A percentile compares a stretch with the other conserved stretches of the same genome.
These are phyloP conservation scores for western clawed frog (Xenopus tropicalis) DNA, from an alignment of 2,113 vertebrate genomes.

Conservation along the genomic window DNA sequence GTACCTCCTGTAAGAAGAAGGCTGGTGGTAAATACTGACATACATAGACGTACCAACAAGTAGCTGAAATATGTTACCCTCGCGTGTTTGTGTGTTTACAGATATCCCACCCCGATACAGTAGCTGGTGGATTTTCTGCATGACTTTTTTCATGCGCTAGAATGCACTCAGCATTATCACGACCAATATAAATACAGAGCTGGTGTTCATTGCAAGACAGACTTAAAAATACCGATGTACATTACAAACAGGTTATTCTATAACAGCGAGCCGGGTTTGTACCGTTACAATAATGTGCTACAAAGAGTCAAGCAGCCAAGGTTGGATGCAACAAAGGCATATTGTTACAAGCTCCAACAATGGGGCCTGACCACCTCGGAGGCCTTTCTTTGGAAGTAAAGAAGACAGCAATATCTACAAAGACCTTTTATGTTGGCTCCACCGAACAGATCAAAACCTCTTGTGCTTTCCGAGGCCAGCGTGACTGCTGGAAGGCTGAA, in stretches of 20 bases:
- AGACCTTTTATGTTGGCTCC: constrained; percentile 29
- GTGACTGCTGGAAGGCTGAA: not conserved
- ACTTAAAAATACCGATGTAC: not conserved
- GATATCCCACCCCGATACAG: too few species aligned
- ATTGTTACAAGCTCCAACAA: constrained; percentile 11
- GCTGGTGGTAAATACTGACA: not conserved
- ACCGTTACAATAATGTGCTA: not conserved
- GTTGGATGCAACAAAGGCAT: not conserved
- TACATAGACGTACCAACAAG: too few species aligned
- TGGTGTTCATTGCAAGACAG: not conserved
- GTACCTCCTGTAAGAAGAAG: constrained; percentile 68
- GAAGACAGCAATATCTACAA: constrained; percentile 21
- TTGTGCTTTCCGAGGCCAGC: not conserved
- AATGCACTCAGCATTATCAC: too few species aligned
- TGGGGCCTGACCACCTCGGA: constrained; percentile 18
- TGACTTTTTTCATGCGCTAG: too few species aligned
- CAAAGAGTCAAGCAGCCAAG: not conserved
- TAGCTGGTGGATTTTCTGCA: too few species aligned
- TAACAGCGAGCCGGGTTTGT: not conserved
- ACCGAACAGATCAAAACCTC: constrained; percentile 6
- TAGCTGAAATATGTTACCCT: too few species aligned
- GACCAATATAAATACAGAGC: too few species aligned
- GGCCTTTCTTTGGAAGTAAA: constrained; percentile 18
- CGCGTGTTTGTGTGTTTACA: too few species aligned
- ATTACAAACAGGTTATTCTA: not conserved